Percentiles rank a stretch among this genome's conserved stretches.
phyloP scores from a whole-genome alignment of 2,113 vertebrate species.

The Buteo buteo region DNA sequence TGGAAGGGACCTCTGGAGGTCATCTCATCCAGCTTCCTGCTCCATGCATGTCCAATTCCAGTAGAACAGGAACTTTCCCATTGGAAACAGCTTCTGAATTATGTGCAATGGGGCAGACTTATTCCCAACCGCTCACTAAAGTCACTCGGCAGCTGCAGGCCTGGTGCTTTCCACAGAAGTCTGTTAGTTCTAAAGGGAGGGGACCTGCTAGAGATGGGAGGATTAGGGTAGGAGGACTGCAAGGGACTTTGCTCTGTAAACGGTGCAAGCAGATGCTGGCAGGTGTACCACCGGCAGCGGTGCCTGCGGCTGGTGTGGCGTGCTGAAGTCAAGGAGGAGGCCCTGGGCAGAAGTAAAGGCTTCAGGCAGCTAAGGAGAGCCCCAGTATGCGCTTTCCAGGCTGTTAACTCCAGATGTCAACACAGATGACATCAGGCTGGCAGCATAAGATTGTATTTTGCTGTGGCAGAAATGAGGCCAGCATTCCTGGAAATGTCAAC shows the following conservation, averaged over 20 bases:
- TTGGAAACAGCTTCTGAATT: background rate
- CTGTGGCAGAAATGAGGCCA: slow-evolving; percentile 13
- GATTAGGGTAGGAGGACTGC: background rate
- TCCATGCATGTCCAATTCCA: background rate
- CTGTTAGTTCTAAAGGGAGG: background rate
- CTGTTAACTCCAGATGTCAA: slow-evolving; percentile 4
- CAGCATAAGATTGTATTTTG: background rate
- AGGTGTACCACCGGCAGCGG: background rate
- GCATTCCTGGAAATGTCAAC: background rate
- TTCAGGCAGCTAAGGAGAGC: background rate
- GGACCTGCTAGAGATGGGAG: background rate
- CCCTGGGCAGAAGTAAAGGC: background rate
- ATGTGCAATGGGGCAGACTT: rapidly evolving
- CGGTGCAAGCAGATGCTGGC: background rate
- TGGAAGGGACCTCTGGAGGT: background rate
- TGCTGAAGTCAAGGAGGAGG: background rate
- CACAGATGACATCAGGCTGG: slow-evolving; percentile 8
- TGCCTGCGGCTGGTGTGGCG: rapidly evolving
- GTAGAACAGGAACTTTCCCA: background rate
- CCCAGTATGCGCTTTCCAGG: background rate
- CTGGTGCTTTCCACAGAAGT: background rate
- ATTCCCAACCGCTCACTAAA: rapidly evolving
- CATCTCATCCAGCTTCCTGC: background rate
- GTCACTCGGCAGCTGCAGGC: background rate
- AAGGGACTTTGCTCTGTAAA: background rate